Conservation (phyloP, 2,797 vertebrate species). For the Nyctalus aviator region DNA sequence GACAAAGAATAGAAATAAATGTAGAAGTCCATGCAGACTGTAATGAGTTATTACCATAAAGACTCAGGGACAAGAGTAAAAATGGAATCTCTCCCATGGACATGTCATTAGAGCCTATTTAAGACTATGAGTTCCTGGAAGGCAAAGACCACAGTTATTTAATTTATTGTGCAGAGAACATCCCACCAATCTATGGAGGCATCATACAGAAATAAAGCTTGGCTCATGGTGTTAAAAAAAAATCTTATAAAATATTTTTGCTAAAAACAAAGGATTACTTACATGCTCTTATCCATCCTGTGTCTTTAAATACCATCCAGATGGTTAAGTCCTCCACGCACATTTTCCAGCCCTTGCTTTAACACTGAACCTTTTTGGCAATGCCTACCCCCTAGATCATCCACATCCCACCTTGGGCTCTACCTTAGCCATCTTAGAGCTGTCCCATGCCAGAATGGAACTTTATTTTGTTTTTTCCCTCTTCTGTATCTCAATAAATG, state of each 20-base stretch:
- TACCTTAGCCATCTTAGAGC: not conserved
- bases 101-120: not conserved
- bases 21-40: not conserved
- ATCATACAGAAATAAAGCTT: not conserved
- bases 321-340: not conserved
- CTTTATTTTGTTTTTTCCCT: not conserved
- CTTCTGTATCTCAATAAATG: not conserved
- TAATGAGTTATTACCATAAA: not conserved
- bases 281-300: not conserved
- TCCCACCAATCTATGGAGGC: not conserved
- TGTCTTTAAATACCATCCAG: not conserved
- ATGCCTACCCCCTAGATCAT: not conserved
- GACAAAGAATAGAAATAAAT: not conserved
- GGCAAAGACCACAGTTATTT: not conserved
- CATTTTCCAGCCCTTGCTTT: not conserved
- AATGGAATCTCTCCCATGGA: not conserved
- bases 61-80: not conserved
- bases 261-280: not conserved
- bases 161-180: not conserved
- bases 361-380: not conserved
- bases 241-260: not conserved
- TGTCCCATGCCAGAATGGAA: not conserved
- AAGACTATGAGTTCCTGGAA: not conserved
- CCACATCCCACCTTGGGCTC: not conserved
- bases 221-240: not conserved